phyloP scores from a whole-genome alignment of 2,797 vertebrate species.

The Eulemur rubriventer region DNA sequence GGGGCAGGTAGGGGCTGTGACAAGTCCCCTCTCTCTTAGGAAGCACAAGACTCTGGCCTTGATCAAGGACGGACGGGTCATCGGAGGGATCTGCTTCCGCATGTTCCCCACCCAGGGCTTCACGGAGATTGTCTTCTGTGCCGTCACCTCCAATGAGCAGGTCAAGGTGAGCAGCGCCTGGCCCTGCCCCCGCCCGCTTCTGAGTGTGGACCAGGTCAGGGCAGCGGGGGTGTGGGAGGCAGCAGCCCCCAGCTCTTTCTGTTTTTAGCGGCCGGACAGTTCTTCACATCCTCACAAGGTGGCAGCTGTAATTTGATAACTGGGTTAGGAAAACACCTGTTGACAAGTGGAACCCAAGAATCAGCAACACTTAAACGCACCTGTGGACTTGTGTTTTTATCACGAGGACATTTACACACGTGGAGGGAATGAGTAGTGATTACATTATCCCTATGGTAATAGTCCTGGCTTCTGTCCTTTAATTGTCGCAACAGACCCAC shows the following conservation, averaged over 20 bases:
- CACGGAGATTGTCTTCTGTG: conserved; percentile 99
- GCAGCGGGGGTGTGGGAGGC: no score
- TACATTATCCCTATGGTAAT: neutral
- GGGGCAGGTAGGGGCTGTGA: neutral
- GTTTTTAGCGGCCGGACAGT: neutral
- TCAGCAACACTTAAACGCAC: neutral
- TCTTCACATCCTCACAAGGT: conserved; percentile 31
- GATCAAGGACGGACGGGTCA: conserved; percentile 98
- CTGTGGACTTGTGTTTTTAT: neutral
- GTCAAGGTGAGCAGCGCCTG: conserved; percentile 91
- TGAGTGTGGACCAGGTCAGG: neutral
- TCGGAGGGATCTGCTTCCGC: conserved; percentile 99
- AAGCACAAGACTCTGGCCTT: conserved; percentile 99
- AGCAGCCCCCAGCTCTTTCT: neutral
- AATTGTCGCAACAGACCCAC: neutral
- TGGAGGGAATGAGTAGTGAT: neutral
- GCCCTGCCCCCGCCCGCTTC: neutral
- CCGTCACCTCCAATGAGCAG: conserved; percentile 98
- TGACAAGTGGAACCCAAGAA: neutral
- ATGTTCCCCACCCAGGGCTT: conserved; percentile 99
- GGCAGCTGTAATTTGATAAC: neutral
- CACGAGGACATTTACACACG: neutral
- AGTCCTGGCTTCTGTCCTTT: neutral
- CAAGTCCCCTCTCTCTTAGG: conserved; percentile 80
- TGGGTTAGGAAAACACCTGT: neutral